Evolutionary conservation across 2,113 vertebrate species (phyloP), one percentile per base, ranked within the genome.

Genomic region (Lepus europaeus): DNA sequence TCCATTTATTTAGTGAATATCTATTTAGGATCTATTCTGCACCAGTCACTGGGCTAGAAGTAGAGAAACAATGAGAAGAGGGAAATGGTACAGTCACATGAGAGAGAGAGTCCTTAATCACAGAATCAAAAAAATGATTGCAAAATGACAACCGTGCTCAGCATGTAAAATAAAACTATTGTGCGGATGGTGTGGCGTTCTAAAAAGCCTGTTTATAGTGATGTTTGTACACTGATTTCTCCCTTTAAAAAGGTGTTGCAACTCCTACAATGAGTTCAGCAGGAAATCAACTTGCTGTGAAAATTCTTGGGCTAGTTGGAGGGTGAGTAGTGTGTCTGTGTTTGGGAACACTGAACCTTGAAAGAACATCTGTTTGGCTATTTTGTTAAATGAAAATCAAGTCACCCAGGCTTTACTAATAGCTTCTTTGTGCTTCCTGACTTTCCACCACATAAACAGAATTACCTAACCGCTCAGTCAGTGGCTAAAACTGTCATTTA

Each of bases 361-460:
- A 87, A 87, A 84, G 83, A 94, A 87, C 95, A 96, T 76, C 95
- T 94, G 95, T 96, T 91, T 91, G 93, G 83, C 70, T 94, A 61
- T 87, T 96, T 91, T 93, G 95, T 91, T 96, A 92, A 87, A 78
- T 63, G 91, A 96, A 96, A 94, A 70, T 56, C 51, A 94, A 93
- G 79, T 77, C 76, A 93, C 81, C 61, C 91, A 94, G 87, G 89
- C 91, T 93, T 97, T 68, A 53, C 93, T 89, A 96, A 96, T 70
- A 85, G 95, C 61, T 86, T 93, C 95, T 89, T 92, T 89, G 92
- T 93, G 94, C 95, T 87, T 91, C 69, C 31, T 64, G 72, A 87
- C 87, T 91, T 97, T 85, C 89, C 61, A 36, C 89, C 76, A 90
- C 83, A 94, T 73, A 94, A 80, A 94, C 95, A 94, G 92, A 96